Conservation (phyloP, 2,888 invertebrate species). For the Tetranychus piercei region DNA sequence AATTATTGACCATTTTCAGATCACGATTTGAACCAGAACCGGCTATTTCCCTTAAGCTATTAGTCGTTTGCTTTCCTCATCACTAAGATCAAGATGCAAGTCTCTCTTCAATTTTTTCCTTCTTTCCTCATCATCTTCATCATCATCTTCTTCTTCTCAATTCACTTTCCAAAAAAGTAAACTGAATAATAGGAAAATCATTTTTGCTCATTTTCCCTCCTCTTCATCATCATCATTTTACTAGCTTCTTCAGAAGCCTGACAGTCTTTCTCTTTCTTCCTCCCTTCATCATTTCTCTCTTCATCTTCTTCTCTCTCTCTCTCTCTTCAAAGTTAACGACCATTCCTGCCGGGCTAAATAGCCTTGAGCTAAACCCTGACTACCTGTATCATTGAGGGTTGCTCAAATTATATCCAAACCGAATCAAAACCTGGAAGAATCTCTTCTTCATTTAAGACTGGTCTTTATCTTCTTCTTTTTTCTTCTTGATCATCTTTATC, state of each 20-base stretch:
- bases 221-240: neutral
- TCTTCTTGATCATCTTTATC: neutral
- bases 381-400: neutral
- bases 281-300: neutral
- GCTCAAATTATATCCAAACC: neutral
- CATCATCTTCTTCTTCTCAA: neutral
- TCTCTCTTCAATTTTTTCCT: neutral
- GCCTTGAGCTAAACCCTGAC: neutral
- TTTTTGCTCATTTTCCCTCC: neutral
- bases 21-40: neutral
- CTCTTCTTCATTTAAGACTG: neutral
- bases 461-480: neutral
- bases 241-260: neutral
- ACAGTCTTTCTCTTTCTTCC: neutral
- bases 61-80: neutral
- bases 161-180: neutral
- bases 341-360: neutral
- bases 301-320: neutral
- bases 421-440: neutral
- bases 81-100: neutral
- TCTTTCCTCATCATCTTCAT: neutral
- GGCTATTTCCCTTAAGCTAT: neutral
- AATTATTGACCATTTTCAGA: slow-evolving; percentile 1
- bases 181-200: neutral
- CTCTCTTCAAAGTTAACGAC: neutral